Conservation (phyloP, 2,797 vertebrate genomes). For the Ctenosaura bakeri region DNA sequence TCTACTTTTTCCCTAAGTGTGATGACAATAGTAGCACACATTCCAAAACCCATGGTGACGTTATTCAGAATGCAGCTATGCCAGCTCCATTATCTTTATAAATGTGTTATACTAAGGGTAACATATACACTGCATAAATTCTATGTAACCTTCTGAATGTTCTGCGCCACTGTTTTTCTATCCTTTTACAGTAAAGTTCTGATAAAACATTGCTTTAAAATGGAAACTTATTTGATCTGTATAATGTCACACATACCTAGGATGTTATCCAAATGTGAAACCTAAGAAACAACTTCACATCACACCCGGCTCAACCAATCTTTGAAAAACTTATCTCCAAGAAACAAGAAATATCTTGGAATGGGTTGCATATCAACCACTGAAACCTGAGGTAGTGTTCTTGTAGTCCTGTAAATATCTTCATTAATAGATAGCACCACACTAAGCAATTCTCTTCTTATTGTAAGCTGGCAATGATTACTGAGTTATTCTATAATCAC, state of each 20-base stretch:
- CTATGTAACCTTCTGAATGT: conserved; percentile 6
- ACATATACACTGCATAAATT: conserved; percentile 49
- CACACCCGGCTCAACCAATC: neutral
- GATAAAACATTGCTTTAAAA: conserved; percentile 73
- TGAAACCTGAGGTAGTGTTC: neutral
- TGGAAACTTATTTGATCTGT: conserved; percentile 71
- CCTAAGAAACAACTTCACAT: conserved; percentile 59
- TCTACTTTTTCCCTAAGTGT: neutral
- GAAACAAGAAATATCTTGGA: conserved; percentile 42
- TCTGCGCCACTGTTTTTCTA: conserved; percentile 33
- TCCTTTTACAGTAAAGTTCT: conserved; percentile 44
- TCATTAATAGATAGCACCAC: neutral
- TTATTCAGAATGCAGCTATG: conserved; percentile 19
- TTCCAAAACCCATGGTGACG: neutral
- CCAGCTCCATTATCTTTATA: neutral
- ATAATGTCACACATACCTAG: conserved; percentile 73
- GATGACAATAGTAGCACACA: neutral
- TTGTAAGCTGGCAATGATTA: neutral
- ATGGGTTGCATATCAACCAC: neutral
- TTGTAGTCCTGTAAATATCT: no score
- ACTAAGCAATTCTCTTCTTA: neutral
- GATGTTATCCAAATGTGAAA: conserved; percentile 64
- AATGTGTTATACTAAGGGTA: conserved; percentile 42
- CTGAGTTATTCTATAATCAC: neutral
- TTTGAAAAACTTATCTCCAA: conserved; percentile 49